A percentile compares a stretch with the other conserved stretches of the same genome.
These are phyloP conservation scores for Drosophila burlai DNA, from an alignment of 1,140 invertebrate species.

Conservation along the genomic window DNA sequence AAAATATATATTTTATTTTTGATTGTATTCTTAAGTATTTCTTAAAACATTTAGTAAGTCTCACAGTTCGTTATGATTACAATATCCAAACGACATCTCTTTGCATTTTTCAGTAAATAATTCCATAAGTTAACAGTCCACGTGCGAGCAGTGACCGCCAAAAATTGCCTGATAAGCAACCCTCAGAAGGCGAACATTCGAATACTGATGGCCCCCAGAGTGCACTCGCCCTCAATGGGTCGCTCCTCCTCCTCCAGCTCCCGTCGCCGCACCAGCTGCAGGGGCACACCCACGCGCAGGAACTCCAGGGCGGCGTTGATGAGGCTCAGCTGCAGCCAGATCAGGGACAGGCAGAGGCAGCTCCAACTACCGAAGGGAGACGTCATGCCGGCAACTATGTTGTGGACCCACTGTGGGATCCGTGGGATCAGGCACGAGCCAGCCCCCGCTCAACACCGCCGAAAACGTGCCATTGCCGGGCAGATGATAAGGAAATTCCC, in stretches of 20 bases:
- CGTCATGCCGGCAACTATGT: conserved; percentile 11
- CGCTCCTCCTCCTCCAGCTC: conserved; percentile 37
- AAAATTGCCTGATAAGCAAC: neutral
- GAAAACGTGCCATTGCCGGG: conserved; percentile 7
- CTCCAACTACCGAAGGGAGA: neutral
- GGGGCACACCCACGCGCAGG: conserved; percentile 23
- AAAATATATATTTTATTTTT: neutral
- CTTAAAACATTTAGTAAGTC: conserved; percentile 1
- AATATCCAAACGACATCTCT: neutral
- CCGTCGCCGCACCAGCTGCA: conserved; percentile 31
- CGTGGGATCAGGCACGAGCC: conserved; percentile 3
- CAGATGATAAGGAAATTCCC: conserved; percentile 17
- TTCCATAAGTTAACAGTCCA: neutral
- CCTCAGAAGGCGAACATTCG: conserved; percentile 46
- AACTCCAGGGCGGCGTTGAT: conserved; percentile 39
- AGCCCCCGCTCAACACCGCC: neutral
- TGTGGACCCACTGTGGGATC: conserved; percentile 18
- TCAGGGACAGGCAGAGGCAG: conserved; percentile 28
- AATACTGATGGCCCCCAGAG: conserved; percentile 47
- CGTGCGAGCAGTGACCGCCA: neutral
- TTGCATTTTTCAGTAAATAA: neutral
- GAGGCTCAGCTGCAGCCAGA: conserved; percentile 44
- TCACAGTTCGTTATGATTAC: neutral
- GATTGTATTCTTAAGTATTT: neutral
- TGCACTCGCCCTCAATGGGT: conserved; percentile 40